Evolutionary conservation across 2,797 vertebrate genomes (phyloP), one percentile per base, ranked within the genome.

Genomic region (Pangasius larnaudii): DNA sequence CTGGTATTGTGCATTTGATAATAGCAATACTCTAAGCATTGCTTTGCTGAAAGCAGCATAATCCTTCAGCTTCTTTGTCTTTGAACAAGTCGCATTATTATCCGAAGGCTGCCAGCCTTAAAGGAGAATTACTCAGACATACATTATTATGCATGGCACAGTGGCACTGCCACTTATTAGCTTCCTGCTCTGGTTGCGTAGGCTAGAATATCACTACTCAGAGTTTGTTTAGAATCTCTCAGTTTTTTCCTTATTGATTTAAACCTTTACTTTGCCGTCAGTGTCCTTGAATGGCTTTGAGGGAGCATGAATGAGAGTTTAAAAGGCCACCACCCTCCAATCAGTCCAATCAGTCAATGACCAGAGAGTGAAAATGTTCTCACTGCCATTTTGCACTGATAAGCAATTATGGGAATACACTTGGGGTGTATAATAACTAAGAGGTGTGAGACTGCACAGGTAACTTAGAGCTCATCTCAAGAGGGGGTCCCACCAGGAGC

Each of bases 41-140:
- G 88, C 90, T 92, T 92, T 94, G 93, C 92, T 94, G 94, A 95
- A 95, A 96, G 93, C 91, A 88, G 92, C 90, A 89, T 95, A 94
- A 95, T 96, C 94, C 94, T 91, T 91, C 90, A 91, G 92, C 92
- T 93, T 95, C 93, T 96, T 94, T 94, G 92, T 93, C 91, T 95
- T 92, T 92, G 94, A 95, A 93, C 93, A 91, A 93, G 91, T 93
- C 78, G 87, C 93, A 89, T 92, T 92, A 87, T 63, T 89, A 94
- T 94, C 92, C 93, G 92, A 95, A 95, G 92, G 92, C 92, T 94
- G 91, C 91, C 90, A 93, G 92, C 93, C 93, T 94, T 94, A 94
- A 96, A 93, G 93, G 90, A 94, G 92, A 91, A 91, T 91, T 91
- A 92, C 94, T 95, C 94, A 91, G 93, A 91, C 91, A 49, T 93